Percentiles rank a stretch among this genome's conserved stretches.
Conservation (phyloP, 2,113 vertebrate species). For the Electrona antarctica region DNA sequence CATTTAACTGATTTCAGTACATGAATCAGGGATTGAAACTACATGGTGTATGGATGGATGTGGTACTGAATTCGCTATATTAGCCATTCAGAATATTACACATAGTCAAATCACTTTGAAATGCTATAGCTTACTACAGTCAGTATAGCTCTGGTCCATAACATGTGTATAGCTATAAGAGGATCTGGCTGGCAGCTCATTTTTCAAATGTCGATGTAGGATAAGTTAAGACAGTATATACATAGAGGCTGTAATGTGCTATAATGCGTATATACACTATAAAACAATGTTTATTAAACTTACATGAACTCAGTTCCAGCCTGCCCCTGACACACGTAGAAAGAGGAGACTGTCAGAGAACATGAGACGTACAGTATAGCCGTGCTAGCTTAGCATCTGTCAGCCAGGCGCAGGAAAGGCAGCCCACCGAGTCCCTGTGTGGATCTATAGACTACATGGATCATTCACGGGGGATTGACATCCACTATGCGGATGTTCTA, state of each 20-base stretch:
- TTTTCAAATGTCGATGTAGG: not conserved
- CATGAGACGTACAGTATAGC: constrained; percentile 18
- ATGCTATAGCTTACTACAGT: not conserved
- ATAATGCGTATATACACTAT: not conserved
- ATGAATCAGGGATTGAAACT: too few species aligned
- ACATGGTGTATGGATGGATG: too few species aligned
- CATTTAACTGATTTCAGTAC: too few species aligned
- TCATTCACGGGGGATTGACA: too few species aligned
- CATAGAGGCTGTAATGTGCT: not conserved
- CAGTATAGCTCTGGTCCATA: too few species aligned
- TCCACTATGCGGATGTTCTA: not conserved
- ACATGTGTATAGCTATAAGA: too few species aligned
- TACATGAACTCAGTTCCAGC: constrained; percentile 54
- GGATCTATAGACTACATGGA: constrained; percentile 3
- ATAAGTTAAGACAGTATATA: not conserved
- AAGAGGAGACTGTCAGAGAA: too few species aligned
- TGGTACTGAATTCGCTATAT: too few species aligned
- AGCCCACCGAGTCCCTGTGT: not conserved
- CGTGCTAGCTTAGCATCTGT: not conserved
- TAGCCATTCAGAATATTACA: too few species aligned
- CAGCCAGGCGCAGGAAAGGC: constrained; percentile 23
- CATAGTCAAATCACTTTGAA: too few species aligned
- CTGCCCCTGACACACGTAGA: constrained; percentile 48
- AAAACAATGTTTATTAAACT: constrained; percentile 33
- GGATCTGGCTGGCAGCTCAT: too few species aligned